Conservation (phyloP, 2,888 invertebrate genomes). For the Corbicula japonica region DNA sequence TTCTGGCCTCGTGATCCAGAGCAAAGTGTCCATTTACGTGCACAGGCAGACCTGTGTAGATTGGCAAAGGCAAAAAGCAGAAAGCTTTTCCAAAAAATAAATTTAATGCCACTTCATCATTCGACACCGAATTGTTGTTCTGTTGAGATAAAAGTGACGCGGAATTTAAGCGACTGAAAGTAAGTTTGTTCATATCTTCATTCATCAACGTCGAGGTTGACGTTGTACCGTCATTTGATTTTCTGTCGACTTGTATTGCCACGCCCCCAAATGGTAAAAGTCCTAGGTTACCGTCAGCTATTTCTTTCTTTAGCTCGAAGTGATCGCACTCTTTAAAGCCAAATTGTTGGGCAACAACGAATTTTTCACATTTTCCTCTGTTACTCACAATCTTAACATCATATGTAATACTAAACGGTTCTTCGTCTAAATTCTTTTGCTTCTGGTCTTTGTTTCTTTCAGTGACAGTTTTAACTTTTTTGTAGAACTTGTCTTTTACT, state of each 20-base stretch:
- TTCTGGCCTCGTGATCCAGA: constrained; percentile 71
- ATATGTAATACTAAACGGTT: constrained; percentile 32
- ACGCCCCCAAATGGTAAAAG: constrained; percentile 75
- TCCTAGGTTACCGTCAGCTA: constrained; percentile 68
- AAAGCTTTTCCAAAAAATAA: constrained; percentile 53
- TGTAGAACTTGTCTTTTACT: constrained; percentile 33
- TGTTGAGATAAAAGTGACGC: no score
- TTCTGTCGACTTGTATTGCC: no score
- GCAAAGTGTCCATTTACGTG: constrained; percentile 81
- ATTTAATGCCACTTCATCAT: no score
- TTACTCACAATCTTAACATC: constrained; percentile 27
- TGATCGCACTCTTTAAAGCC: no score
- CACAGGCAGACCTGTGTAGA: constrained; percentile 78
- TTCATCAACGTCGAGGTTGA: no score
- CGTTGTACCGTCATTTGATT: no score
- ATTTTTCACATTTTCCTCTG: constrained; percentile 37
- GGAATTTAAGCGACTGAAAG: no score
- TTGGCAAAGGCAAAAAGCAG: constrained; percentile 80
- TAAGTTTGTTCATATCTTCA: no score
- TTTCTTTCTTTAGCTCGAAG: no score
- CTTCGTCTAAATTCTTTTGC: not conserved
- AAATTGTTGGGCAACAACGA: constrained; percentile 75
- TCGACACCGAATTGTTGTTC: no score
- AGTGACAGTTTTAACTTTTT: constrained; percentile 10
- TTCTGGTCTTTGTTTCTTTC: constrained; percentile 2